Percentiles rank a stretch among this genome's conserved stretches.
Conservation (phyloP, 2,888 invertebrate species). For the Synanthedon myopaeformis region DNA sequence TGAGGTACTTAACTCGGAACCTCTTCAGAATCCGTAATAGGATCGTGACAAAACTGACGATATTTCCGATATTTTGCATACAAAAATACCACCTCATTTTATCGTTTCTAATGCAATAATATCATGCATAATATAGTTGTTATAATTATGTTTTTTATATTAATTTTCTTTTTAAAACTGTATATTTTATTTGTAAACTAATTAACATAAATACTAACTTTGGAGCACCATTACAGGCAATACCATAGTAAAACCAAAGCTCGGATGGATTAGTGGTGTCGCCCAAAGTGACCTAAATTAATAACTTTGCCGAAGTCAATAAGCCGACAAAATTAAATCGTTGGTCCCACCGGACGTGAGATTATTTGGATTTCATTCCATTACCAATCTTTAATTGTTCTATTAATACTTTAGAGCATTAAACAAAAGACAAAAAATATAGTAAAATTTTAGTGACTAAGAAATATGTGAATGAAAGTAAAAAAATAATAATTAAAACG, state of each 20-base stretch:
- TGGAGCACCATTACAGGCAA: too few species aligned
- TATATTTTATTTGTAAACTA: too few species aligned
- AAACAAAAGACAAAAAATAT: too few species aligned
- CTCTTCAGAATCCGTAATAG: constrained; percentile 46
- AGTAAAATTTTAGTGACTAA: too few species aligned
- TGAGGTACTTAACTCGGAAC: constrained; percentile 45
- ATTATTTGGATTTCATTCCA: constrained; percentile 5
- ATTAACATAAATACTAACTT: too few species aligned
- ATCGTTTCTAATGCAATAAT: not conserved
- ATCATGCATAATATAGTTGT: not conserved
- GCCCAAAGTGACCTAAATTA: constrained; percentile 20
- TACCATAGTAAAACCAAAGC: constrained; percentile 1
- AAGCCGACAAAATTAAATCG: constrained; percentile 30
- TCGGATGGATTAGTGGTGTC: constrained; percentile 14
- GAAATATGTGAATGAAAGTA: too few species aligned
- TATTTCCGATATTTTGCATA: constrained; percentile 25
- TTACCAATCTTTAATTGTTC: not conserved
- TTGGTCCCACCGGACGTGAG: constrained; percentile 15
- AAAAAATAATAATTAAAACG: too few species aligned
- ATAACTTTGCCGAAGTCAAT: constrained; percentile 24
- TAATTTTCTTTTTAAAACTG: too few species aligned
- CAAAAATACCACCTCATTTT: constrained; percentile 7
- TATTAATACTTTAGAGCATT: not conserved
- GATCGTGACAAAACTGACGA: constrained; percentile 47
- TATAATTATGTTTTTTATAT: too few species aligned